Evolutionary conservation across 2,888 invertebrate genomes (phyloP).

Genomic region (Leistus spinibarbis): DNA sequence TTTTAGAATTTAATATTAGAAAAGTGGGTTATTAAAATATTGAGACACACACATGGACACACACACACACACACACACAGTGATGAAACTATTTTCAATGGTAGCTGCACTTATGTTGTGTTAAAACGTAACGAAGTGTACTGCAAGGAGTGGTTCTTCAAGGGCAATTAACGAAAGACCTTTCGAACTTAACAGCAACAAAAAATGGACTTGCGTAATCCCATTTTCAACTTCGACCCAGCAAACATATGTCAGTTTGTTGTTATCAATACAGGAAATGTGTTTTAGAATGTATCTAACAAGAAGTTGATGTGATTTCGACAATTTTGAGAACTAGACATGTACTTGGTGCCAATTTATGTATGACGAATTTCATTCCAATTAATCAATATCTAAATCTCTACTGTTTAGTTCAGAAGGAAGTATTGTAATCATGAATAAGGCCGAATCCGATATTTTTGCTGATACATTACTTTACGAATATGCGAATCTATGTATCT

Average conservation of each 20-base stretch:
- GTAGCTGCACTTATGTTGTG: not conserved
- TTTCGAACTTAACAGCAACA: not conserved
- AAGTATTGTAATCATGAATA: too few relatives aligned
- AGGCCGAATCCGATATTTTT: too few relatives aligned
- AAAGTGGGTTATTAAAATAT: not conserved
- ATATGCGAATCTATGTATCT: too few relatives aligned
- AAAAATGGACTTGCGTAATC: not conserved
- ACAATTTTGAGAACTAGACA: not conserved
- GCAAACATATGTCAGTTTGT: not conserved
- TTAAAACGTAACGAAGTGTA: constrained; percentile 4
- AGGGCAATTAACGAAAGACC: constrained; percentile 4
- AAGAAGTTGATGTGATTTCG: not conserved
- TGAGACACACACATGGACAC: too few relatives aligned
- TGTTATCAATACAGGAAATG: constrained; percentile 6
- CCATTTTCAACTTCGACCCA: constrained; percentile 2
- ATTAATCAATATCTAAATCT: not conserved
- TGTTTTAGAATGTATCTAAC: not conserved
- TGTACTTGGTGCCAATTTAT: not conserved
- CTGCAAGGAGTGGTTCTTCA: not conserved
- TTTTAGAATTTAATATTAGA: not conserved
- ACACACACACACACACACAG: too few relatives aligned
- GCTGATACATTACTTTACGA: too few relatives aligned
- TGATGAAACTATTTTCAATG: not conserved
- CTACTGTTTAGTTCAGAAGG: too few relatives aligned
- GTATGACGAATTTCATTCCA: not conserved